phyloP scores from a whole-genome alignment of 2,888 invertebrate species.

The Notodonta ziczac region DNA sequence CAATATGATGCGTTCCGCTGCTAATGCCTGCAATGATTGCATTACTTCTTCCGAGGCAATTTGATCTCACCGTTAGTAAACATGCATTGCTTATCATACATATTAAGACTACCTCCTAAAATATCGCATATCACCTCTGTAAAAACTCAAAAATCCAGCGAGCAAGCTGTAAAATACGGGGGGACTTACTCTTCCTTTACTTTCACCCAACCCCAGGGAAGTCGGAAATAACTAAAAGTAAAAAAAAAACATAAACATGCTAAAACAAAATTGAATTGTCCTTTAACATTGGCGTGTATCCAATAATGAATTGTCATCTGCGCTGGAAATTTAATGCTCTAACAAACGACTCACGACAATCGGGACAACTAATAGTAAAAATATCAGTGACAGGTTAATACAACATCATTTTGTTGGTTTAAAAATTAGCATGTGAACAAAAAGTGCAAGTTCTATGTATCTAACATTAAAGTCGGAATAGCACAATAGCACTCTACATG shows the following conservation, averaged over 20 bases:
- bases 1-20: background rate
- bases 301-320: background rate
- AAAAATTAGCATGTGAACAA: constrained; percentile 9
- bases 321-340: constrained; percentile 15
- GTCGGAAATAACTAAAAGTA: constrained; percentile 80
- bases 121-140: constrained; percentile 51
- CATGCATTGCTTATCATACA: constrained; percentile 43
- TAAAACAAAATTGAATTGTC: constrained; percentile 53
- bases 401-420: background rate
- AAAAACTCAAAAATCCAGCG: constrained; percentile 60
- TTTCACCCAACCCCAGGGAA: constrained; percentile 73
- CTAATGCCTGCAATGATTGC: background rate
- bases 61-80: constrained; percentile 24
- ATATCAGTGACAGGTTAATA: constrained; percentile 3
- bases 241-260: constrained; percentile 64
- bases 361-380: constrained; percentile 11
- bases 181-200: constrained; percentile 75
- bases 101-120: constrained; percentile 39
- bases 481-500: constrained; percentile 54
- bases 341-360: constrained; percentile 23
- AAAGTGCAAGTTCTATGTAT: constrained; percentile 23
- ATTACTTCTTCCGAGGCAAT: background rate
- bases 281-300: constrained; percentile 13
- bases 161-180: constrained; percentile 65
- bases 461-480: constrained; percentile 23